Evolutionary conservation across 37 sponge, comb jelly and placozoan species (phyloP).

Genomic region (Geodia barretti): DNA sequence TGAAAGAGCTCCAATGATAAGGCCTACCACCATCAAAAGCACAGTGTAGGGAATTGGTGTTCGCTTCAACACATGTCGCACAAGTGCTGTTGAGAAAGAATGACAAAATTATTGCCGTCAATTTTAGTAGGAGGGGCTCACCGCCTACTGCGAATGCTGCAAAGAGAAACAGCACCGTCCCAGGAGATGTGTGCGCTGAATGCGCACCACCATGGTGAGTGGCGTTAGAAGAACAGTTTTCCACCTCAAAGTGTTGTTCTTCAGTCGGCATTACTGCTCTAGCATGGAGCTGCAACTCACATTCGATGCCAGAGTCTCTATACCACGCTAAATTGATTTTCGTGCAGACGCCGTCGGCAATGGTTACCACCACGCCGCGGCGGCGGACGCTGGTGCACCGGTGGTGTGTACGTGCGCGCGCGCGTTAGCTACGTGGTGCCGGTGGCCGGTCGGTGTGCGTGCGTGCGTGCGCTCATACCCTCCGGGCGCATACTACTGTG

Average conservation of each 20-base stretch:
- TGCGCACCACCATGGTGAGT: not conserved
- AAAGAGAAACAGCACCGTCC: conserved; percentile 53
- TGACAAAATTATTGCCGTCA: not conserved
- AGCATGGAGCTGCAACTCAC: no score
- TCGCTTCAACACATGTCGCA: conserved; percentile 68
- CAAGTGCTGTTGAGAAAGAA: conserved; percentile 44
- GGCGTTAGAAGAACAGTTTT: not conserved
- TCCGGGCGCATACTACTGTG: no score
- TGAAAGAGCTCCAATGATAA: conserved; percentile 62
- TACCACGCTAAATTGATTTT: no score
- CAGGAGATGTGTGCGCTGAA: not conserved
- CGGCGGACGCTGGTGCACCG: no score
- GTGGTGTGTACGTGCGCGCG: no score
- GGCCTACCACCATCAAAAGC: conserved; percentile 72
- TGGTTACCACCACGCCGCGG: no score
- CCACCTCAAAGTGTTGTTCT: not conserved
- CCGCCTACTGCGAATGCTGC: conserved; percentile 61
- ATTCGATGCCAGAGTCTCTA: no score
- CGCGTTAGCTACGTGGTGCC: no score
- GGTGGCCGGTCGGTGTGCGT: no score
- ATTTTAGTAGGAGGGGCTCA: conserved; percentile 2
- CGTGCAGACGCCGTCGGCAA: no score
- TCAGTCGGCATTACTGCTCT: no score
- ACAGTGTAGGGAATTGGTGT: conserved; percentile 92
- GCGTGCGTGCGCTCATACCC: no score